Evolutionary conservation across 2,797 vertebrate species (phyloP), one percentile per base, ranked within the genome.

Genomic region (Lepus oiostolus): DNA sequence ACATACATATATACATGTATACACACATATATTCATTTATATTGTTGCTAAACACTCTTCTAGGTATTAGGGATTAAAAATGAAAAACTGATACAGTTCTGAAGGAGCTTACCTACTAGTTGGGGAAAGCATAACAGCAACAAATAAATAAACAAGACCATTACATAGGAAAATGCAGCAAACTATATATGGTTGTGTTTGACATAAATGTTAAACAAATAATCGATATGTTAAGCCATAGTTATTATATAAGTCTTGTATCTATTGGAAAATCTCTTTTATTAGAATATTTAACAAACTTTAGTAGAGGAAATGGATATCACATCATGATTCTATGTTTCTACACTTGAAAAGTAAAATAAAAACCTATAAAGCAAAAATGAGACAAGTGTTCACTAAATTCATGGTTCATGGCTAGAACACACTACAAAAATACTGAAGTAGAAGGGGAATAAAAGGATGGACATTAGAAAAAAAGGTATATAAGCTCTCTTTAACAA

Each of bases 21-120:
- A 14, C 26, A 68, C 6, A 92, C 38, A 63, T 87, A 76, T 87
- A 92, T 93, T 90, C 72, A 76, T 32, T 24, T 8, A 83, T 89
- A 17, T 63, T 47, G 52, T 84, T 71, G n/a, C n/a, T 71, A 72
- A 85, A 50, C 54, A 71, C 13, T 71, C 13, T 82, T 95, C 75
- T 2, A 74, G 6, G 32, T 84, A 7, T 68, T 75, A 50, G 14
- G 5, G 9, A 87, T 72, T 85, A 13, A 14, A 72, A 54, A 30
- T 60, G 17, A 74, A n/a, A 82, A 87, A 81, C 7, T 84, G 24
- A 72, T 14, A n/a, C 0, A 28, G 26, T 79, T 80, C 14, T 71
- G 30, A 92, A 24, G 2, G 7, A 42, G 0, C 9, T 88, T 60
- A 19, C 21, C 8, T 30, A 30, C 2, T 4, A 72, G 13, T 7